Base-by-base conservation (phyloP, 2,113 vertebrate genomes). In the Balaenoptera acutorostrata region DNA sequence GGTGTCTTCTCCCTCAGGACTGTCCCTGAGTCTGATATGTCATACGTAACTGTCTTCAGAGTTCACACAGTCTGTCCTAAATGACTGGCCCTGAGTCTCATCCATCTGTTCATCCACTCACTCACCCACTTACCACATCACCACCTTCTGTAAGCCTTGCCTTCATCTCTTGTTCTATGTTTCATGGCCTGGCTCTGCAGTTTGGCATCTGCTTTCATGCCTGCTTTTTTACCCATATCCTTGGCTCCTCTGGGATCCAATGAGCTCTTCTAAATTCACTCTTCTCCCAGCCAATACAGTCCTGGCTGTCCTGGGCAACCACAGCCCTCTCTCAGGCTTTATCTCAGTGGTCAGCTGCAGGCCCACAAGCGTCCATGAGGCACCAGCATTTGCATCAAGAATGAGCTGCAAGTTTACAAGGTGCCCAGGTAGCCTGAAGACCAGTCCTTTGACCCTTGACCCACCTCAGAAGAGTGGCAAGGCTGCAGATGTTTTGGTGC, bases 381-480 rank as follows among this genome's bases (percentile, higher is more conserved):
- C 31, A 29, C 0, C 17, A 17, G 21, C 17, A 8, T 6, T 8
- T 63, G n/a, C 18, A 8, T 29, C 49, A 44, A 6, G 25, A 36
- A 59, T 4, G 63, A 89, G 2, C 21, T 52, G 6, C 31, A 46
- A 25, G 15, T 0, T 46, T 11, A 29, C 1, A 1, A 44, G 10
- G 64, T 2, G 27, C 17, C 4, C 7, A 15, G 12, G 36, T 63
- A 41, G 10, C 49, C 31, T 9, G 12, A 46, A 27, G 41, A 61
- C 8, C 23, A 11, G 6, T 21, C 10, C 36, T 33, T 41, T 36
- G 7, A 6, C 39, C 8, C 39, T 21, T 3, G 0, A 21, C 31
- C 31, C 31, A 3, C 27, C 74, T 44, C 0, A 21, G 10, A 31
- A n/a, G 5, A 23, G 10, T 0, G 1, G 4, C 6, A 27, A 39